Evolutionary conservation across 1,140 invertebrate genomes (phyloP), one percentile per base, ranked within the genome.

Genomic region (Lordiphosa clarofinis): DNA sequence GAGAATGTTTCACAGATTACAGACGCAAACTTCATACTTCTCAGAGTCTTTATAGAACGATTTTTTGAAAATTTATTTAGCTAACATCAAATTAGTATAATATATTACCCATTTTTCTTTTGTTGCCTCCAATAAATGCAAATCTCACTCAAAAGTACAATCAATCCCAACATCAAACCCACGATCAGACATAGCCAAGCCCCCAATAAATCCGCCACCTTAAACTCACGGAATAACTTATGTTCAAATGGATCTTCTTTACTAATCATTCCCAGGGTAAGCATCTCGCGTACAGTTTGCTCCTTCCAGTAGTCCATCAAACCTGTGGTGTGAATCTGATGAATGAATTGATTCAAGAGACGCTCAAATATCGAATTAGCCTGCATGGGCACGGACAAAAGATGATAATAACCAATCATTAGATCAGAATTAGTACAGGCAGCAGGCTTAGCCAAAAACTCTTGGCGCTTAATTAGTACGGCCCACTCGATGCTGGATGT

Each of bases 301-400:
- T 57, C 13, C 15, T 61, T 70, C 78, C 78, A 84, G 33, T 38
- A 49, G 4, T 35, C 8, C 33, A 56, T 1, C 0, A 84, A 36
- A 0, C 78, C 78, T 0, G 73, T 54, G 0, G 40, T 38, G 7
- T 64, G 59, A 1, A 43, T 28, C 1, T 37, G 38, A 9, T 58
- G 48, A 8, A 84, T 78, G 7, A 78, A 49, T 3, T 10, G 36
- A 15, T 84, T 64, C 0, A 84, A 24, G 0, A 52, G 69, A 9
- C 60, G 11, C 10, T 63, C 69, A 1, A 55, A 84, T 11, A 84
- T 67, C 0, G 78, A 84, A 36, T 84, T 84, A 0, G 69, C 49
- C 7, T 63, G 57, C 44, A 84, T 55, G 3, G 79, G 64, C 2
- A 84, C 3, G 0, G 60, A 48, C 4, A 66, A 12, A 0, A 84